Conservation (phyloP, 2,888 invertebrate genomes). For the Meiosimyza decipiens region DNA sequence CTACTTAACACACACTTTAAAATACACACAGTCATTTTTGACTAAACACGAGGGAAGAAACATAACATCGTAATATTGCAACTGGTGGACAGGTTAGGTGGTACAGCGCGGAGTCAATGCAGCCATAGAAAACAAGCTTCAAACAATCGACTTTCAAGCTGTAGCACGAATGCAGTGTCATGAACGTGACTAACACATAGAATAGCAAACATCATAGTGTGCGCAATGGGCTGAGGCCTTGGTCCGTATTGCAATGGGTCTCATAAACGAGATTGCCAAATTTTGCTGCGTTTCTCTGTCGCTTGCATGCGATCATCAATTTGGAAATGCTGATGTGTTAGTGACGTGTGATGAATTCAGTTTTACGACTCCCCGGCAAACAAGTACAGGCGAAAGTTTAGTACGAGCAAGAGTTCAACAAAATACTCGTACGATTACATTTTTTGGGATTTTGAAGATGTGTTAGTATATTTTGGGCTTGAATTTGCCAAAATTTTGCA, state of each 20-base stretch:
- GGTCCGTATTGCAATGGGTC: constrained; percentile 14
- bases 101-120: constrained; percentile 23
- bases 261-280: constrained; percentile 32
- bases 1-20: constrained; percentile 40
- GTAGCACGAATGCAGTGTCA: constrained; percentile 24
- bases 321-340: constrained; percentile 10
- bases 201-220: not conserved
- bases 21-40: constrained; percentile 26
- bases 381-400: not conserved
- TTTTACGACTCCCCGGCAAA: constrained; percentile 7
- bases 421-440: constrained; percentile 3
- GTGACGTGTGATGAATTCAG: constrained; percentile 10
- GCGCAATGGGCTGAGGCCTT: constrained; percentile 21
- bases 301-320: not conserved
- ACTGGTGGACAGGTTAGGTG: constrained; percentile 11
- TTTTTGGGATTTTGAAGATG: not conserved
- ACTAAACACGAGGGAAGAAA: constrained; percentile 25
- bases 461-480: constrained; percentile 13
- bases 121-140: constrained; percentile 41
- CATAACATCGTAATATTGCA: constrained; percentile 19
- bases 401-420: constrained; percentile 19
- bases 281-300: constrained; percentile 17
- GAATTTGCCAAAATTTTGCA: constrained; percentile 37
- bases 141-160: constrained; percentile 32
- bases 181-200: constrained; percentile 42